These are phyloP conservation scores for Bugula neritina DNA, from an alignment of 2,888 invertebrate species.

Conservation along the genomic window DNA sequence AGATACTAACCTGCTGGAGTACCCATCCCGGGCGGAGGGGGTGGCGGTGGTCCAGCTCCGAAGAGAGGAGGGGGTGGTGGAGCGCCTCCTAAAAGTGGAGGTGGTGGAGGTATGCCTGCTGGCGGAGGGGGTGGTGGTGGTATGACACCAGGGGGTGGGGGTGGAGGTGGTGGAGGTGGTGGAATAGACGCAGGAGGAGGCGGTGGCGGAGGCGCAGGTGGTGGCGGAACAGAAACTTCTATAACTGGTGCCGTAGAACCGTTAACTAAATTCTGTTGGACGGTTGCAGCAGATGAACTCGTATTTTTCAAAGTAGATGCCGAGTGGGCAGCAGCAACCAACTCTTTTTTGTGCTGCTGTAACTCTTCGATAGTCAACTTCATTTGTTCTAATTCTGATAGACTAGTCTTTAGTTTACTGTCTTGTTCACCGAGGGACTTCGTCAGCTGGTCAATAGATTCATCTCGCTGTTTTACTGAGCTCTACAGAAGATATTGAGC, in stretches of 20 bases:
- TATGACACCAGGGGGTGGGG: conserved; percentile 61
- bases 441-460: neutral
- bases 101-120: conserved; percentile 32
- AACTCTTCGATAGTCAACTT: neutral
- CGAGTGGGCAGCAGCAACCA: neutral
- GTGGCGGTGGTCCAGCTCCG: conserved; percentile 58
- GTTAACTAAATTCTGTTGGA: neutral
- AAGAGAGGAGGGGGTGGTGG: conserved; percentile 56
- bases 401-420: neutral
- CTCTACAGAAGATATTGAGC: neutral
- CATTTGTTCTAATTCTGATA: neutral
- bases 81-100: conserved; percentile 44
- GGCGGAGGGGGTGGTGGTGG: conserved; percentile 70
- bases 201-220: conserved; percentile 33
- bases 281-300: neutral
- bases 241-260: neutral
- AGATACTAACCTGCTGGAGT: conserved; percentile 56
- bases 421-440: neutral
- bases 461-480: neutral
- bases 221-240: conserved; percentile 24
- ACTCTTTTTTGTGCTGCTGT: neutral
- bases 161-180: conserved; percentile 49
- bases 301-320: neutral
- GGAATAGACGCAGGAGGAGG: conserved; percentile 48
- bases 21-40: conserved; percentile 53